These are phyloP conservation scores for Eublepharis macularius DNA, from an alignment of 2,113 vertebrate genomes.

Conservation along the genomic window DNA sequence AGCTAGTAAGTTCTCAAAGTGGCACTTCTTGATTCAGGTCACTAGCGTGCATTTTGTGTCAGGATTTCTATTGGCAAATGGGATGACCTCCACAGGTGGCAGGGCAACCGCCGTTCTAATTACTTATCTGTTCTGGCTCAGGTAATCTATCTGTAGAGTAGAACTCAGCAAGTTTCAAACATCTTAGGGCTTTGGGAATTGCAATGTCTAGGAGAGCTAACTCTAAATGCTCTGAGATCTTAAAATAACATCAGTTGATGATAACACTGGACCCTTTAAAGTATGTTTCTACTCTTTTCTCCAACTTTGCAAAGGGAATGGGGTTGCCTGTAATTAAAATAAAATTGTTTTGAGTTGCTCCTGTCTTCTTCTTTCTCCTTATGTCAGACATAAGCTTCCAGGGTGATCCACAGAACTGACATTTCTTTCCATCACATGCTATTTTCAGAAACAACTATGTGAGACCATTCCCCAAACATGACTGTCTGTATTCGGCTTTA, in stretches of 20 bases:
- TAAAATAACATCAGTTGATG: background rate
- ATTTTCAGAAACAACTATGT: background rate
- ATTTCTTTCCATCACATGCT: background rate
- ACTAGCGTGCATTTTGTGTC: background rate
- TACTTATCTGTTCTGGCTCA: conserved; percentile 7
- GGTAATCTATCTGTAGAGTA: background rate
- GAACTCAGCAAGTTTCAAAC: background rate
- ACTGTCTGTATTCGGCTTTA: too few species aligned
- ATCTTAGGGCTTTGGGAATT: background rate
- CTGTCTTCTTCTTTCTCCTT: too few species aligned
- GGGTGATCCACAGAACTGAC: background rate
- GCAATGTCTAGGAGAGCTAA: background rate
- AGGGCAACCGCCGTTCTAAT: background rate
- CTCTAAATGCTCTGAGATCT: background rate
- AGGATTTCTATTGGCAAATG: background rate
- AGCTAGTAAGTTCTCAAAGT: background rate
- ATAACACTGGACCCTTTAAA: background rate
- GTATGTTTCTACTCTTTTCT: background rate
- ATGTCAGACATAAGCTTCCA: background rate
- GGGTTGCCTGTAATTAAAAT: background rate
- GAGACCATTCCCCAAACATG: too few species aligned
- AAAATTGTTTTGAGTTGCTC: background rate
- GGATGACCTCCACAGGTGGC: background rate
- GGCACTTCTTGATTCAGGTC: background rate
- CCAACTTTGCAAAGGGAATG: background rate